Percentiles rank a stretch among this genome's conserved stretches.
Conservation (phyloP, 2,797 vertebrate genomes). For the Amphiprion clarkii region DNA sequence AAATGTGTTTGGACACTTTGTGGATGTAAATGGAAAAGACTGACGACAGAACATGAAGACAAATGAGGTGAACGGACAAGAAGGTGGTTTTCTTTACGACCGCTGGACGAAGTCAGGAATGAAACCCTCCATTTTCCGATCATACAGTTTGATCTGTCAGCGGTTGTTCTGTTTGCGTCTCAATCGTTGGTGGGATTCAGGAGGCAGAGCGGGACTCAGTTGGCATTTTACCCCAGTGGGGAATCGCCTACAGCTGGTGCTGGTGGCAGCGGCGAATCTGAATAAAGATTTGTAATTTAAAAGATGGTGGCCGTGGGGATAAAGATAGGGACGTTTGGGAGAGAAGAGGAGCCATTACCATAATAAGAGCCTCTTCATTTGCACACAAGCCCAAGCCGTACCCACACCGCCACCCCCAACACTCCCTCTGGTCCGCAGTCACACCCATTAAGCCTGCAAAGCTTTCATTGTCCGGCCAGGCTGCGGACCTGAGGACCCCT, state of each 20-base stretch:
- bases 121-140: conserved; percentile 26
- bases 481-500: conserved; percentile 76
- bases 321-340: conserved; percentile 80
- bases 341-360: conserved; percentile 79
- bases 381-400: conserved; percentile 82
- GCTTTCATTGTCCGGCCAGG: conserved; percentile 81
- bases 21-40: conserved; percentile 25
- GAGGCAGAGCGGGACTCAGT: conserved; percentile 23
- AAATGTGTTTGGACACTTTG: conserved; percentile 34
- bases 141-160: neutral
- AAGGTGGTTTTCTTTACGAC: conserved; percentile 7
- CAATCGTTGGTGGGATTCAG: conserved; percentile 16
- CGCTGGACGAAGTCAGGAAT: conserved; percentile 23
- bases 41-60: conserved; percentile 18
- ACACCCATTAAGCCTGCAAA: conserved; percentile 84
- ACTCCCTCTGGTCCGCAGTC: conserved; percentile 70
- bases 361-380: conserved; percentile 88
- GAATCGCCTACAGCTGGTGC: conserved; percentile 65
- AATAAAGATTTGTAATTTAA: conserved; percentile 87
- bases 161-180: conserved; percentile 10
- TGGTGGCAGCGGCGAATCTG: conserved; percentile 43
- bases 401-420: conserved; percentile 51
- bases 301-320: conserved; percentile 76
- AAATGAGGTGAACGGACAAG: conserved; percentile 24
- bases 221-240: conserved; percentile 42